Conservation (phyloP, 1,140 invertebrate genomes). For the Dufourea novaeangliae region DNA sequence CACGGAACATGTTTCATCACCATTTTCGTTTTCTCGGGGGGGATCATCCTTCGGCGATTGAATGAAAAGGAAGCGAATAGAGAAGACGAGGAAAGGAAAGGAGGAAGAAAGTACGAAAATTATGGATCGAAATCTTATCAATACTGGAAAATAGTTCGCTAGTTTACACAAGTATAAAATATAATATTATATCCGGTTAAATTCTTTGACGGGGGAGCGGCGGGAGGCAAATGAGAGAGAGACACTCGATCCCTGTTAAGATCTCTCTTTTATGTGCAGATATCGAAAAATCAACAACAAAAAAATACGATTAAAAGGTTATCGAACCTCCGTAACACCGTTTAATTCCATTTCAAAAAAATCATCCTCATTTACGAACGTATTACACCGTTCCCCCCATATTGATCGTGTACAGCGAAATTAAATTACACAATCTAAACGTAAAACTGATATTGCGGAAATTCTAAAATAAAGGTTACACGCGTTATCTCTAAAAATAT, state of each 20-base stretch:
- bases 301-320: constrained; percentile 12
- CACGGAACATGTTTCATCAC: constrained; percentile 71
- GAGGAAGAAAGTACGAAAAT: constrained; percentile 57
- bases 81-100: constrained; percentile 41
- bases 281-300: not conserved
- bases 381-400: not conserved
- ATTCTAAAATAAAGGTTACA: constrained; percentile 22
- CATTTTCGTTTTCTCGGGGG: constrained; percentile 45
- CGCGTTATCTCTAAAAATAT: constrained; percentile 13
- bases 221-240: constrained; percentile 48
- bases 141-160: constrained; percentile 76
- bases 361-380: not conserved
- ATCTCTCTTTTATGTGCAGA: constrained; percentile 39
- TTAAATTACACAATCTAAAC: constrained; percentile 10
- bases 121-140: constrained; percentile 70
- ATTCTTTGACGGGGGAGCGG: constrained; percentile 59
- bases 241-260: constrained; percentile 56
- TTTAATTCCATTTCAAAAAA: constrained; percentile 26
- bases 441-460: constrained; percentile 20
- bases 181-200: constrained; percentile 63
- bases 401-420: not conserved
- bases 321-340: not conserved
- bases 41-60: not conserved
- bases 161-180: constrained; percentile 76
- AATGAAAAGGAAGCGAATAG: constrained; percentile 19